phyloP scores from a whole-genome alignment of 2,888 invertebrate species.

The Scaptodrosophila latifasciaeformis region DNA sequence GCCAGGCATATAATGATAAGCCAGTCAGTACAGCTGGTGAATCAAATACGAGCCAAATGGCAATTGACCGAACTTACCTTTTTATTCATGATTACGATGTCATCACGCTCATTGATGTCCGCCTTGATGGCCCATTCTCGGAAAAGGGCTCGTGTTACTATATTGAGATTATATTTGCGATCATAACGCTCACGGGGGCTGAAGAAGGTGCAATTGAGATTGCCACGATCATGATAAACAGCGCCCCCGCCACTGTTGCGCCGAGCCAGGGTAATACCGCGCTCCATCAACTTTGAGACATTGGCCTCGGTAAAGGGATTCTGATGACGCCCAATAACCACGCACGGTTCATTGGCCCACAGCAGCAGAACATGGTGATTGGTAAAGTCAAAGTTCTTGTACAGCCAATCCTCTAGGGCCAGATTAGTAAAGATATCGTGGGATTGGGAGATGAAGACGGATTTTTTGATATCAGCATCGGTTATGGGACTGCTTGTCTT shows the following conservation, averaged over 20 bases:
- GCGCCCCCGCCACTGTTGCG: slow-evolving; percentile 97
- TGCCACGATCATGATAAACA: slow-evolving; percentile 96
- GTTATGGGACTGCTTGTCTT: slow-evolving; percentile 40
- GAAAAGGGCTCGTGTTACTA: slow-evolving; percentile 88
- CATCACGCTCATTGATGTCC: slow-evolving; percentile 87
- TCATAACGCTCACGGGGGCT: slow-evolving; percentile 88
- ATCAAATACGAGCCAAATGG: neutral
- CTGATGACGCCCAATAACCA: slow-evolving; percentile 97
- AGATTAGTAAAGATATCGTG: slow-evolving; percentile 93
- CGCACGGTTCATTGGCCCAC: slow-evolving; percentile 95
- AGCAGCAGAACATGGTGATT: slow-evolving; percentile 90
- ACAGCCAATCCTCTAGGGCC: slow-evolving; percentile 97
- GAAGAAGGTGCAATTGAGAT: slow-evolving; percentile 94
- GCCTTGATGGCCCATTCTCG: slow-evolving; percentile 87
- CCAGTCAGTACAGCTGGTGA: no score
- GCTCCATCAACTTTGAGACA: slow-evolving; percentile 80
- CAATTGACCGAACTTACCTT: slow-evolving; percentile 61
- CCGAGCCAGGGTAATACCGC: slow-evolving; percentile 86
- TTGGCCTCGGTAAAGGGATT: slow-evolving; percentile 97
- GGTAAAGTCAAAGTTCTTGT: slow-evolving; percentile 88
- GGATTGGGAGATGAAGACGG: slow-evolving; percentile 94
- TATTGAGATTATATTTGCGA: slow-evolving; percentile 89
- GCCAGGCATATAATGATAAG: slow-evolving; percentile 27
- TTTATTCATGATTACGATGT: slow-evolving; percentile 86
- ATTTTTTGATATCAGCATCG: slow-evolving; percentile 82